Percentiles rank a stretch among this genome's conserved stretches.
Conservation (phyloP, 2,113 vertebrate species). For the Lycaon pictus region DNA sequence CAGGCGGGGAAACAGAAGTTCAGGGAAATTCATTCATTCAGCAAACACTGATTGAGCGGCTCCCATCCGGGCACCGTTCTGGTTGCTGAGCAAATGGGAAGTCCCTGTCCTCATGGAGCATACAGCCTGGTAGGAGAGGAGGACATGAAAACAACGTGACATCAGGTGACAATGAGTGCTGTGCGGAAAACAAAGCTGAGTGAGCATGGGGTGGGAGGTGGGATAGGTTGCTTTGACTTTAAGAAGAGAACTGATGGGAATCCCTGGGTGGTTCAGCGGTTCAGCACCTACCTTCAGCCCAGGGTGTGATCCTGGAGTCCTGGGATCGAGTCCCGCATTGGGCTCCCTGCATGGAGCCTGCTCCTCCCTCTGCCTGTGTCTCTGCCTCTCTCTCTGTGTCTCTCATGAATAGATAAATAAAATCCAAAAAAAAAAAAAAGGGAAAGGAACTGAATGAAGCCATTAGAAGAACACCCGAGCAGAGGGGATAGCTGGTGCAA, state of each 20-base stretch:
- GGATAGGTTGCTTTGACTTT: not conserved
- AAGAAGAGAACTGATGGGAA: not conserved
- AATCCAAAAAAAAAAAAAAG: too few species aligned
- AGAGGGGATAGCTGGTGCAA: not conserved
- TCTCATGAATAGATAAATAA: too few species aligned
- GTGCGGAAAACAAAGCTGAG: slow-evolving; percentile 14
- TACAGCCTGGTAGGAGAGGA: not conserved
- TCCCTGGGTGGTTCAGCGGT: too few species aligned
- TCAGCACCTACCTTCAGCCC: too few species aligned
- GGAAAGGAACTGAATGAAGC: not conserved
- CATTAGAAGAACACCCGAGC: not conserved
- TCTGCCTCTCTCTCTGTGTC: too few species aligned
- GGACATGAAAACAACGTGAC: not conserved
- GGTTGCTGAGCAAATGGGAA: slow-evolving; percentile 24
- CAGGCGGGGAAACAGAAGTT: slow-evolving; percentile 8
- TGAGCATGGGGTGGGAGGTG: not conserved
- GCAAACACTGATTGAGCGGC: not conserved
- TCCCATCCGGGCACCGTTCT: not conserved
- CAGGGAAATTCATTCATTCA: not conserved
- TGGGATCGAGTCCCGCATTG: too few species aligned
- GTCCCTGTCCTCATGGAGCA: not conserved
- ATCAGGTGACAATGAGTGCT: not conserved
- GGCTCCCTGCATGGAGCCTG: too few species aligned
- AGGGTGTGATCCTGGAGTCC: too few species aligned
- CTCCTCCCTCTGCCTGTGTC: too few species aligned